phyloP scores from a whole-genome alignment of 2,113 vertebrate species.

The Haplochromis vanheusdeni region DNA sequence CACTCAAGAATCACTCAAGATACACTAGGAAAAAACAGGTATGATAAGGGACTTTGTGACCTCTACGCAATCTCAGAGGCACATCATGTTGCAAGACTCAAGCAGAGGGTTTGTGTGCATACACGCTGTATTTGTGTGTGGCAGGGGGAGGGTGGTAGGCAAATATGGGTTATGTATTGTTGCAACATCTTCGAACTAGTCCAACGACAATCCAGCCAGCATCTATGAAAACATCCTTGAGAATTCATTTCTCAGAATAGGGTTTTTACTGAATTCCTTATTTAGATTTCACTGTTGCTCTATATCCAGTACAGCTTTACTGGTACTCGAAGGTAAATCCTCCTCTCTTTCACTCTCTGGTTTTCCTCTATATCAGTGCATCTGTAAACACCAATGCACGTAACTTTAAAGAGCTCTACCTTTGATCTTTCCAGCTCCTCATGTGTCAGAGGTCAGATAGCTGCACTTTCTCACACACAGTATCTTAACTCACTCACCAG shows the following conservation, averaged over 20 bases:
- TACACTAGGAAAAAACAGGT: not conserved
- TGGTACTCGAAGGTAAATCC: not conserved
- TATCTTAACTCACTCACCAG: slow-evolving; percentile 27
- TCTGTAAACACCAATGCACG: slow-evolving; percentile 22
- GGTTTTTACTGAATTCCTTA: not conserved
- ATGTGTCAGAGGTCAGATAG: slow-evolving; percentile 62
- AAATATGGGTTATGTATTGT: slow-evolving; percentile 53
- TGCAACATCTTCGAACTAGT: slow-evolving; percentile 34
- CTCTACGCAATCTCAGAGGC: not conserved
- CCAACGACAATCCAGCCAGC: not conserved
- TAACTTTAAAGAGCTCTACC: slow-evolving; percentile 31
- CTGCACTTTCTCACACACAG: slow-evolving; percentile 57
- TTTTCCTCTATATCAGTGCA: not conserved
- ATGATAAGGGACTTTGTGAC: not conserved
- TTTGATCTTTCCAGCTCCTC: slow-evolving; percentile 50
- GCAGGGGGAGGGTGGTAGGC: not conserved
- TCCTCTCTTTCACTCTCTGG: not conserved
- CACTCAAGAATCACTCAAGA: not conserved
- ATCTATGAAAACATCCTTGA: not conserved
- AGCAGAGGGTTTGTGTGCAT: not conserved
- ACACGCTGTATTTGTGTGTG: not conserved
- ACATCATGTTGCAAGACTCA: not conserved
- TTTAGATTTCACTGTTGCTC: not conserved
- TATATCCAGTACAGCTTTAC: not conserved
- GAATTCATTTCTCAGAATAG: not conserved